Percentiles rank a stretch among this genome's conserved stretches.
Conservation (phyloP, 1,140 invertebrate genomes). For the Coelopa frigida region DNA sequence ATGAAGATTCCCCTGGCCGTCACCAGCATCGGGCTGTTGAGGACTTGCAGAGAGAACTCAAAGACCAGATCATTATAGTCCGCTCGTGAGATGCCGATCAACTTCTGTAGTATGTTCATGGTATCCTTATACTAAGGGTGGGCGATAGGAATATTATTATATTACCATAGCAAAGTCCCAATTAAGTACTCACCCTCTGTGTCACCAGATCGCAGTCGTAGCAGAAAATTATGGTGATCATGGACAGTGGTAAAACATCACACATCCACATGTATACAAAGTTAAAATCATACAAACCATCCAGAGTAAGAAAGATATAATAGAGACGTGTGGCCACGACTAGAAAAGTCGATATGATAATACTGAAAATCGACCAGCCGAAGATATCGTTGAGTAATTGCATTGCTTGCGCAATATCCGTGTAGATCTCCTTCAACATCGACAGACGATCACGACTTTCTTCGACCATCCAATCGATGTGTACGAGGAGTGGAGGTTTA, state of each 20-base stretch:
- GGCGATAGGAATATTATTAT: too few species aligned
- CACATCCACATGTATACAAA: conserved; percentile 17
- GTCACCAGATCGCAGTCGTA: conserved; percentile 24
- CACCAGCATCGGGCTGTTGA: conserved; percentile 25
- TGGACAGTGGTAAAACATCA: conserved; percentile 13
- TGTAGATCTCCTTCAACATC: conserved; percentile 23
- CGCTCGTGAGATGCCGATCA: too few species aligned
- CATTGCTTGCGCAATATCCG: conserved; percentile 21
- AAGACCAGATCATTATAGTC: conserved; percentile 21
- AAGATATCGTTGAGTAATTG: conserved; percentile 20
- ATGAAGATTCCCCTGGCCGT: conserved; percentile 28
- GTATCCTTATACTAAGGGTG: too few species aligned
- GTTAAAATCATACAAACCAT: conserved; percentile 14
- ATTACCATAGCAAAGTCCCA: too few species aligned
- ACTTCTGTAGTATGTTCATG: too few species aligned
- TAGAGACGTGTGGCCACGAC: conserved; percentile 29
- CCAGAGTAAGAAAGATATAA: conserved; percentile 22
- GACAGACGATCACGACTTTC: conserved; percentile 27
- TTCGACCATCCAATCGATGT: conserved; percentile 19
- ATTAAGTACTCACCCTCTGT: conserved; percentile 20
- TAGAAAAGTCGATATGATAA: conserved; percentile 28
- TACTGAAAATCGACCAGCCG: conserved; percentile 26
- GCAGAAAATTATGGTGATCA: conserved; percentile 20
- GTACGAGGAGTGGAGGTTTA: conserved; percentile 10
- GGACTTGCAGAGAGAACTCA: conserved; percentile 28